Conservation (phyloP, 2,797 vertebrate genomes). For the Kryptopterus vitreolus region DNA sequence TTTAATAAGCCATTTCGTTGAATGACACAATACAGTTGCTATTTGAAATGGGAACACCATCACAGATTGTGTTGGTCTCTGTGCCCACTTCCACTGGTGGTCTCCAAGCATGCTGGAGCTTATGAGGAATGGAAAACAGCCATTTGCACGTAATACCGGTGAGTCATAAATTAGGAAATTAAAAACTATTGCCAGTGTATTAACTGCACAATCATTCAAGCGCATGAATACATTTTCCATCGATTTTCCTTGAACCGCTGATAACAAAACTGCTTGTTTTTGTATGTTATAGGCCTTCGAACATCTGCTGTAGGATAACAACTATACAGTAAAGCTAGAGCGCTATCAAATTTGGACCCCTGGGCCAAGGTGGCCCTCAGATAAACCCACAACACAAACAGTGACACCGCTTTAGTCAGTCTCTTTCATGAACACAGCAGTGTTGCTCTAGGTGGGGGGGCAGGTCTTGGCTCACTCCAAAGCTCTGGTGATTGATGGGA, state of each 20-base stretch:
- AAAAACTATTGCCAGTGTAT: constrained; percentile 36
- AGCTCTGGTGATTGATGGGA: constrained; percentile 44
- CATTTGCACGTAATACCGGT: constrained; percentile 9
- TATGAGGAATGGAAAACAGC: constrained; percentile 35
- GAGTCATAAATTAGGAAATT: constrained; percentile 39
- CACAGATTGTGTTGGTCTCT: constrained; percentile 49
- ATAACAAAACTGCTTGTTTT: constrained; percentile 45
- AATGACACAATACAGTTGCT: constrained; percentile 60
- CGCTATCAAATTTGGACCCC: constrained; percentile 41
- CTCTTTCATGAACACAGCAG: constrained; percentile 44
- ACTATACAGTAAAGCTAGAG: constrained; percentile 37
- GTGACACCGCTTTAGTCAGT: constrained; percentile 34
- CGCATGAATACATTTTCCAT: constrained; percentile 22
- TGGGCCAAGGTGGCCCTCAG: constrained; percentile 45
- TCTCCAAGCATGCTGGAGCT: constrained; percentile 35
- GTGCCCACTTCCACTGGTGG: constrained; percentile 50
- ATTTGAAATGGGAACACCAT: constrained; percentile 53
- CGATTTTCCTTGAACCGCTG: constrained; percentile 15
- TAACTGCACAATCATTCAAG: constrained; percentile 36
- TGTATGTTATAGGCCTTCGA: constrained; percentile 33
- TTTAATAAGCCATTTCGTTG: constrained; percentile 61
- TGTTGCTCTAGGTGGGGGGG: constrained; percentile 48
- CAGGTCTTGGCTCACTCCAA: constrained; percentile 36
- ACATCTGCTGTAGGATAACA: constrained; percentile 45
- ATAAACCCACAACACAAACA: constrained; percentile 49